phyloP scores from a whole-genome alignment of 2,888 invertebrate genomes.

The Nymphalis polychloros region DNA sequence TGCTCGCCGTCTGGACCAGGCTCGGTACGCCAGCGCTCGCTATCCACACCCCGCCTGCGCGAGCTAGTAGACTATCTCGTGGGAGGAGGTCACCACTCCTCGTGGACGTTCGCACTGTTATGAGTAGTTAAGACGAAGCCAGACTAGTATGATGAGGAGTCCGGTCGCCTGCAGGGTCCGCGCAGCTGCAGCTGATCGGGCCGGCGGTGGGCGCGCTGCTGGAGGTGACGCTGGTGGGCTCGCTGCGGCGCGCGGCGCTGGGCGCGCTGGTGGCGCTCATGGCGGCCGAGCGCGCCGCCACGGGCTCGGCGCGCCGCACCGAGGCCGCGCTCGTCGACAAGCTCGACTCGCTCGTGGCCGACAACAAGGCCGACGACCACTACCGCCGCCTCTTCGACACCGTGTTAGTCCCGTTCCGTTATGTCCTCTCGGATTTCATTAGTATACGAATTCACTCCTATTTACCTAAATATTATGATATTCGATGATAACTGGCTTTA shows the following conservation, averaged over 20 bases:
- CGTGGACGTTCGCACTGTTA: too few relatives aligned
- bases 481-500: too few relatives aligned
- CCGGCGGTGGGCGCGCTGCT: slow-evolving; percentile 96
- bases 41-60: background rate
- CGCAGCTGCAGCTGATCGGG: slow-evolving; percentile 94
- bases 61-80: too few relatives aligned
- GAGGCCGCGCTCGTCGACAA: slow-evolving; percentile 97
- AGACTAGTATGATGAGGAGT: too few relatives aligned
- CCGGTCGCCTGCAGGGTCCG: slow-evolving; percentile 81
- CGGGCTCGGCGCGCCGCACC: slow-evolving; percentile 94
- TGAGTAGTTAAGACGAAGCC: too few relatives aligned
- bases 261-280: slow-evolving; percentile 97
- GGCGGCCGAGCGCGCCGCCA: slow-evolving; percentile 92
- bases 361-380: slow-evolving; percentile 96
- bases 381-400: slow-evolving; percentile 96
- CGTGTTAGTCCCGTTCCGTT: slow-evolving; percentile 87
- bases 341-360: slow-evolving; percentile 94
- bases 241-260: slow-evolving; percentile 93
- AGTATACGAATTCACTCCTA: background rate
- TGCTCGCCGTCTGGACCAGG: slow-evolving; percentile 95
- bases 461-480: too few relatives aligned
- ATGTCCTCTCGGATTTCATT: background rate
- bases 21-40: slow-evolving; percentile 78
- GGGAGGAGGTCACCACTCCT: too few relatives aligned
- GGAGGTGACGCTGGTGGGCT: slow-evolving; percentile 95